Evolutionary conservation across 2,888 invertebrate species (phyloP).

Genomic region (Drosophila mimetica): DNA sequence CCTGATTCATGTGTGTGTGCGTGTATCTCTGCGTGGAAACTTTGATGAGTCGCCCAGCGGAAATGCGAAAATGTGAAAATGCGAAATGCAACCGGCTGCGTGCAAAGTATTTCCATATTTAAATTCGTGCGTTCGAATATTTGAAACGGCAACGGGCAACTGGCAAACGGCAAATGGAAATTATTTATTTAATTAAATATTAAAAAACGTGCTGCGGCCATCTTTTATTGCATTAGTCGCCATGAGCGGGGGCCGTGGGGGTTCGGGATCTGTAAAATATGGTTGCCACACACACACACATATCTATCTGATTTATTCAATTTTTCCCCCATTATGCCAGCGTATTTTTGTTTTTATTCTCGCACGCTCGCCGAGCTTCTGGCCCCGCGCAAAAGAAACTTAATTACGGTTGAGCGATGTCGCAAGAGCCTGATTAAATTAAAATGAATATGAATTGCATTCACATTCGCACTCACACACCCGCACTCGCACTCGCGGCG

Average conservation of each 20-base stretch:
- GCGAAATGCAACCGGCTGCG: constrained; percentile 28
- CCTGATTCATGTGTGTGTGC: constrained; percentile 16
- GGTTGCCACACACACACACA: no score
- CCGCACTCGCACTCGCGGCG: constrained; percentile 15
- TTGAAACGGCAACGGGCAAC: neutral
- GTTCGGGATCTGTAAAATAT: constrained; percentile 20
- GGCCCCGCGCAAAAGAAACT: constrained; percentile 52
- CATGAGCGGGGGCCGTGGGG: neutral
- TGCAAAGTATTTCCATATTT: constrained; percentile 54
- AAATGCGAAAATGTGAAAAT: neutral
- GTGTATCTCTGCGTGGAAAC: constrained; percentile 23
- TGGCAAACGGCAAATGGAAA: constrained; percentile 43
- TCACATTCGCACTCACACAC: constrained; percentile 11
- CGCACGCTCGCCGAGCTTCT: constrained; percentile 6
- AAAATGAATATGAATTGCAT: constrained; percentile 53
- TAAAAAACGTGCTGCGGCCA: constrained; percentile 62
- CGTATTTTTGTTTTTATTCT: constrained; percentile 8
- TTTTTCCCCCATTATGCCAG: constrained; percentile 22
- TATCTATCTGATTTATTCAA: constrained; percentile 38
- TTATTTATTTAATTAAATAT: constrained; percentile 76
- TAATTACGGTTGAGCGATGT: constrained; percentile 59
- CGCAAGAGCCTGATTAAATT: constrained; percentile 55
- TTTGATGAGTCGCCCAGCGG: constrained; percentile 31
- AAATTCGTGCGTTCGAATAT: constrained; percentile 49
- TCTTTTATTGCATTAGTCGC: constrained; percentile 50